Conservation (phyloP, 2,888 invertebrate genomes). For the Oligia strigilis region DNA sequence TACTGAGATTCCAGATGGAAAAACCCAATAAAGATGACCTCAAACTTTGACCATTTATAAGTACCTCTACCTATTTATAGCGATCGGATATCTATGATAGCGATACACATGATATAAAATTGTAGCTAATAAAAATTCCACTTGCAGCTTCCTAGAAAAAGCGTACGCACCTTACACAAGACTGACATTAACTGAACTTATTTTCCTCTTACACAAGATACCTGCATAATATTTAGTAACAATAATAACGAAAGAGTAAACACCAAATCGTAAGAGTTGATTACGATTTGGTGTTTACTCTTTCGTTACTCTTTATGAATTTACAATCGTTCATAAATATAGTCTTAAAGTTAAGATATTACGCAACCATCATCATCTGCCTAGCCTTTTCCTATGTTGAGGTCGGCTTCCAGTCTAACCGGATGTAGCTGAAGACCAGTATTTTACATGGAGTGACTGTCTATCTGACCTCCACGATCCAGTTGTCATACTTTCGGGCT, state of each 20-base stretch:
- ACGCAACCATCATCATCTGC: background rate
- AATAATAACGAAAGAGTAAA: background rate
- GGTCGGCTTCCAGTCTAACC: too few species aligned
- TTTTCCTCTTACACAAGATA: conserved; percentile 28
- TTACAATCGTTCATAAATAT: background rate
- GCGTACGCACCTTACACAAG: conserved; percentile 7
- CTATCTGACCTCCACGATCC: too few species aligned
- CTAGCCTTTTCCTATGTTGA: too few species aligned
- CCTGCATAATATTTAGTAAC: conserved; percentile 4
- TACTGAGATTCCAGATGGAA: background rate
- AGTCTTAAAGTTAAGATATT: background rate
- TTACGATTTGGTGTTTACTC: too few species aligned
- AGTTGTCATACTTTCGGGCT: too few species aligned
- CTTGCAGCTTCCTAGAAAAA: conserved; percentile 12
- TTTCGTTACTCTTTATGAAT: conserved; percentile 10
- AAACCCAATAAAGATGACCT: background rate
- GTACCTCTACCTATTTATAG: background rate
- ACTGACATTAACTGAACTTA: conserved; percentile 22
- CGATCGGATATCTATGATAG: background rate
- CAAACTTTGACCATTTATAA: background rate
- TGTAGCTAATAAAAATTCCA: background rate
- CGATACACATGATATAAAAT: background rate
- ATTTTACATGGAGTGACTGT: too few species aligned
- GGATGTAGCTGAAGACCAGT: too few species aligned
- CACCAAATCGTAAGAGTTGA: background rate